A percentile compares a stretch with the other conserved stretches of the same genome.
phyloP scores from a whole-genome alignment of 1,140 invertebrate genomes.

The Achatina immaculata region DNA sequence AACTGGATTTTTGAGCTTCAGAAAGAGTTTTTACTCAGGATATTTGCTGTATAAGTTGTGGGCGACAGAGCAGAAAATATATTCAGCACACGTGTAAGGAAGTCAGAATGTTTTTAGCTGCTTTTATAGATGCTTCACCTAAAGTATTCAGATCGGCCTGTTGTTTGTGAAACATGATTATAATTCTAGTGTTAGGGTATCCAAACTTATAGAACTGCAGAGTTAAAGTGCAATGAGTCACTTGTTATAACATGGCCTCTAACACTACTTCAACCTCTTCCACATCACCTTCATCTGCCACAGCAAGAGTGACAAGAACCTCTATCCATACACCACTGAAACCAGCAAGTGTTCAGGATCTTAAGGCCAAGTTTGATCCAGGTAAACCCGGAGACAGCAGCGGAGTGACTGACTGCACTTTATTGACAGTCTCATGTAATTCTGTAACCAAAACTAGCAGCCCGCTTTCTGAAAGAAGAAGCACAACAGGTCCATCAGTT shows the following conservation, averaged over 20 bases:
- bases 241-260: not conserved
- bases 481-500: not conserved
- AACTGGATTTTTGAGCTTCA: too few species aligned
- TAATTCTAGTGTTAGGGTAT: too few species aligned
- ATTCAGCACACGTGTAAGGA: too few species aligned
- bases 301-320: not conserved
- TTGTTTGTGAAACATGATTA: too few species aligned
- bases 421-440: not conserved
- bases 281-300: not conserved
- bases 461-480: slow-evolving; percentile 14
- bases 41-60: too few species aligned
- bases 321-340: slow-evolving; percentile 45
- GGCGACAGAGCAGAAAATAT: too few species aligned
- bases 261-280: slow-evolving; percentile 9
- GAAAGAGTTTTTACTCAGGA: too few species aligned
- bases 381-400: slow-evolving; percentile 2
- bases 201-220: too few species aligned
- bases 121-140: too few species aligned
- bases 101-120: too few species aligned
- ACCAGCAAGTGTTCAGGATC: slow-evolving; percentile 45
- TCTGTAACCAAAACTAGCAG: not conserved
- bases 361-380: slow-evolving; percentile 46
- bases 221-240: too few species aligned
- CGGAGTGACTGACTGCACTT: not conserved
- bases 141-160: too few species aligned